Evolutionary conservation across 2,113 vertebrate species (phyloP).

Genomic region (Bufo bufo): DNA sequence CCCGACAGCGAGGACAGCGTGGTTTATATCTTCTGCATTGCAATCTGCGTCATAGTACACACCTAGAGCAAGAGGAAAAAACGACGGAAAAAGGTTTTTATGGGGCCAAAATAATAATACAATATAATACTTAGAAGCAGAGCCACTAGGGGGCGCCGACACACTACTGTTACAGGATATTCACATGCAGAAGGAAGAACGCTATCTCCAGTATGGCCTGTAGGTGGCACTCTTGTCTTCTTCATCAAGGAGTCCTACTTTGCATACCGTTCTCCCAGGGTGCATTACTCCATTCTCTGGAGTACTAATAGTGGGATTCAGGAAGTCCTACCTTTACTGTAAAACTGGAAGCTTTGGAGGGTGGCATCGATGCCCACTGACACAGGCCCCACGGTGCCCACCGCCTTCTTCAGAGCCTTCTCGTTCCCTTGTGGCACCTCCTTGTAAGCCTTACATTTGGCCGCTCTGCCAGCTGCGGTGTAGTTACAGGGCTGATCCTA

Average conservation of each 20-base stretch:
- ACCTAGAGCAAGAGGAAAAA: slow-evolving; percentile 68
- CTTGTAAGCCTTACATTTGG: slow-evolving; percentile 79
- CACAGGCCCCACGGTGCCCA: slow-evolving; percentile 82
- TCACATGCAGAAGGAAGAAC: too few species aligned
- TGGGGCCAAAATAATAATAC: background rate
- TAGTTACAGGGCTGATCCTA: slow-evolving; percentile 88
- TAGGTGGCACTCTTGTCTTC: background rate
- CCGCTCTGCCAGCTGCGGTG: slow-evolving; percentile 78
- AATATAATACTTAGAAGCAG: too few species aligned
- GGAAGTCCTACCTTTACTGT: slow-evolving; percentile 79
- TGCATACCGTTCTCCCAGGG: background rate
- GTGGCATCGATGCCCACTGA: slow-evolving; percentile 90
- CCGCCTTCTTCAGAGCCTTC: slow-evolving; percentile 80
- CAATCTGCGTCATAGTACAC: slow-evolving; percentile 89
- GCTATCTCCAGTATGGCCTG: background rate
- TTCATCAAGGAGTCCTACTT: background rate
- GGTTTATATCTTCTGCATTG: slow-evolving; percentile 83
- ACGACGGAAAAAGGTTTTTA: background rate
- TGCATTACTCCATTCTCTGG: background rate
- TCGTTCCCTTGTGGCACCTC: slow-evolving; percentile 82
- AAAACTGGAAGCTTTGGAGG: slow-evolving; percentile 86
- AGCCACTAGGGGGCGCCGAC: too few species aligned
- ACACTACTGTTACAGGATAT: too few species aligned
- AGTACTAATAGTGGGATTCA: background rate
- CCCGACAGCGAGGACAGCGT: slow-evolving; percentile 89